Base-by-base conservation (phyloP, 2,888 invertebrate species). In the Acronicta alni region DNA sequence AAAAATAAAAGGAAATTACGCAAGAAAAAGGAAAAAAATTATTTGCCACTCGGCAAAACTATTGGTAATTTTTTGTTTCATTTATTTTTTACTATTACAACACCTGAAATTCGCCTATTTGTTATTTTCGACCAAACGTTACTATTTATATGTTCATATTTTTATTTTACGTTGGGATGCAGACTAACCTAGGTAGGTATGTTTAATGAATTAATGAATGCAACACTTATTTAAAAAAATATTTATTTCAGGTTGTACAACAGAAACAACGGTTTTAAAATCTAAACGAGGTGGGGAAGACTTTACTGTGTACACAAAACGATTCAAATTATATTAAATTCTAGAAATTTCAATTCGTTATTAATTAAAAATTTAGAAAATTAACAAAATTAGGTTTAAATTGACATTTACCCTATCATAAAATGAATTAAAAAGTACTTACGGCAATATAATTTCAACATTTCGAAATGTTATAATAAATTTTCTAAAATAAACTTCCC, bases 231-330 rank as follows among this genome's bases (percentile, higher is more conserved):
- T 35, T 43, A 35, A 26, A 1, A 9, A 9, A 9, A 26, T 26
- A 26, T 64, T 57, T 47, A 44, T 90, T 89, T 68, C 86, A 92
- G 92, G 80, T 20, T 49, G 66, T 51, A 42, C 84, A 0, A 72
- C 70, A 38, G 79, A 79, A 51, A 75, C 60, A 18, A 76, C 75
- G 0, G 17, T 66, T 1, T 30, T 72, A 1, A 85, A 80, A 62
- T 71, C 70, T 0, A 93, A 93, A 70, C 80, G 91, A 57, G 64
- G 67, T 0, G 88, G 86, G 0, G 89, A 87, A 15, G 81, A 85
- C 2, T 54, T 88, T 12, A 53, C 79, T 3, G 57, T 88, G 0
- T 77, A 73, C 48, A 82, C 87, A 4, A 92, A 92, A 62, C 77
- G 92, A 57, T 89, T 80, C 32, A 92, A 82, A 67, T 60, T 90